phyloP scores from a whole-genome alignment of 1,140 invertebrate genomes.

The Leptinotarsa defecta region DNA sequence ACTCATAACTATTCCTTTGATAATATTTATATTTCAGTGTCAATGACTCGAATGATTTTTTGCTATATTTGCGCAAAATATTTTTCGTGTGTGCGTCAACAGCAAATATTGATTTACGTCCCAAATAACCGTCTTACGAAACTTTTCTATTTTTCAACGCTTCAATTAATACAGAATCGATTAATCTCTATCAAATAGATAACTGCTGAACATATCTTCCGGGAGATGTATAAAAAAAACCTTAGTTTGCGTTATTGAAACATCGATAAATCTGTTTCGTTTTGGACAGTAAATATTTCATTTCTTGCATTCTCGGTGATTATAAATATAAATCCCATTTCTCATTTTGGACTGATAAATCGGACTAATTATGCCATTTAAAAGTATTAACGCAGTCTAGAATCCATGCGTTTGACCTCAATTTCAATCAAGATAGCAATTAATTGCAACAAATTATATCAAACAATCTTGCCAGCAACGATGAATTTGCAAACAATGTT shows the following conservation, averaged over 20 bases:
- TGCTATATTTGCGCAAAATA: neutral
- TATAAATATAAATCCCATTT: neutral
- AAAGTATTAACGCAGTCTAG: constrained; percentile 3
- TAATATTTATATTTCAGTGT: neutral
- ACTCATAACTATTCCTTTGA: neutral
- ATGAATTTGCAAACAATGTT: neutral
- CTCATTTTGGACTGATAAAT: neutral
- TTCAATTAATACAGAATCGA: too few relatives aligned
- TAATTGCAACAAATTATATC: constrained; percentile 7
- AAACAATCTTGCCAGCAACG: neutral
- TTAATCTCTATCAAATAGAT: too few relatives aligned
- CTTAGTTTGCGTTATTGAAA: too few relatives aligned
- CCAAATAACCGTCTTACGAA: neutral
- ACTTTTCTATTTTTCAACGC: neutral
- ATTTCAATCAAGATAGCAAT: neutral
- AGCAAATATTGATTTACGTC: neutral
- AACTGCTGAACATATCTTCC: too few relatives aligned
- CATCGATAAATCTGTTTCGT: too few relatives aligned
- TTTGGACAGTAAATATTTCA: too few relatives aligned
- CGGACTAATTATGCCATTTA: neutral
- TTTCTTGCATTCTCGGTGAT: neutral
- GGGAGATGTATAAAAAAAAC: too few relatives aligned
- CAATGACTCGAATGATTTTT: neutral
- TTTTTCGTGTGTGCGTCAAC: neutral
- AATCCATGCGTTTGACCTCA: neutral